Percentiles rank a stretch among this genome's conserved stretches.
phyloP scores from a whole-genome alignment of 30 jellyfish, hydroid and myxozoan species.

The Nemopilema nomurai region DNA sequence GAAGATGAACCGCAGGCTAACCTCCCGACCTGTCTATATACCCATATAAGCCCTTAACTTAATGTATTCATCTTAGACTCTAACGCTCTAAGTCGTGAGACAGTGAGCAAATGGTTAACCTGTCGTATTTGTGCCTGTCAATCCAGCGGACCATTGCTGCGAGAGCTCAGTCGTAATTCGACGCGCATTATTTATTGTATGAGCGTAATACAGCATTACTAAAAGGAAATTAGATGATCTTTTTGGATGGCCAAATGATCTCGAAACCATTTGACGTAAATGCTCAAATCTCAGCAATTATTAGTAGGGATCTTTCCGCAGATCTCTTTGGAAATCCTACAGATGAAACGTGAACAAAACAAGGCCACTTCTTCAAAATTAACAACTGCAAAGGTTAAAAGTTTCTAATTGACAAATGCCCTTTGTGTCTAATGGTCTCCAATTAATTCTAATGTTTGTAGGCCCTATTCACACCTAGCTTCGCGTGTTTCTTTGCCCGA shows the following conservation, averaged over 20 bases:
- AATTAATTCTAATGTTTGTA: neutral
- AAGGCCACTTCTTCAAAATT: neutral
- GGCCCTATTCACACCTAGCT: neutral
- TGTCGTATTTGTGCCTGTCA: conserved; percentile 2
- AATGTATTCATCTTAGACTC: conserved; percentile 42
- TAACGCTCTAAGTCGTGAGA: conserved; percentile 30
- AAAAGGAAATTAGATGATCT: conserved; percentile 37
- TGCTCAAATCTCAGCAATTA: conserved; percentile 21
- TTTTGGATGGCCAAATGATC: conserved; percentile 38
- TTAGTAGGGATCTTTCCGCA: conserved; percentile 6
- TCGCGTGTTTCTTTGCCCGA: neutral
- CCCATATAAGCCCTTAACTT: conserved; percentile 32
- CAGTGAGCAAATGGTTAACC: conserved; percentile 4
- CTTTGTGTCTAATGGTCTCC: neutral
- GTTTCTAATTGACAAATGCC: neutral
- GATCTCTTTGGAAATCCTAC: conserved; percentile 10
- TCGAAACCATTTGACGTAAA: conserved; percentile 32
- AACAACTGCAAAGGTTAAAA: neutral
- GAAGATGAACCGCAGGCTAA: conserved; percentile 9
- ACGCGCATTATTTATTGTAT: neutral
- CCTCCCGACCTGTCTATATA: conserved; percentile 26
- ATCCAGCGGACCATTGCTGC: neutral
- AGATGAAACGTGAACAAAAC: conserved; percentile 12
- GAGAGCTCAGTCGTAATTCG: conserved; percentile 19
- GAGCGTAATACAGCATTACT: conserved; percentile 12